Evolutionary conservation across 2,113 vertebrate genomes (phyloP), one percentile per base, ranked within the genome.

Genomic region (Miniopterus natalensis): DNA sequence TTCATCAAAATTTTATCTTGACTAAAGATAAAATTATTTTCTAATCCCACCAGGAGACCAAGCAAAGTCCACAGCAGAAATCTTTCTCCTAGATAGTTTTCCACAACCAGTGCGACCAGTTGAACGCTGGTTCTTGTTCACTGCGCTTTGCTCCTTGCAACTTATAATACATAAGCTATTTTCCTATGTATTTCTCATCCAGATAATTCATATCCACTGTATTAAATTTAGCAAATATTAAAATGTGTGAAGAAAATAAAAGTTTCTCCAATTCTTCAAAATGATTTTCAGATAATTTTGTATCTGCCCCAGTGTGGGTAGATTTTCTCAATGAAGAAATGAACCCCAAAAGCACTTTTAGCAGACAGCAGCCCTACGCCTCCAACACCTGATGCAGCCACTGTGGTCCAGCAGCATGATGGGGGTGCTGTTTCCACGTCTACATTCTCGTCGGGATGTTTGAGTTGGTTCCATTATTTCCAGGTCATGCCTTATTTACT

Each of bases 21-120:
- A 51, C 51, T 71, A 53, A 61, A 65, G 17, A 78, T 36, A 80
- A 87, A 90, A 73, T 29, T 66, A 55, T 71, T 61, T 92, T 77
- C 77, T 84, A 63, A 55, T 29, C 63, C 13, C 17, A 25, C 51
- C 42, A 47, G 79, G 83, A 73, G 59, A 61, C 31, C 27, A 83
- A 73, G 57, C 80, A 45, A 71, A 77, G n/a, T 23, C 42, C n/a
- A 61, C 8, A 65, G 45, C 8, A 94, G 65, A 88, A 73, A 59
- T n/a, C 18, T 51, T 20, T 47, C 71, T 57, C 36, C 14, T 66
- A n/a, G 81, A 25, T 29, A 78, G 94, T 92, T 75, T 59, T 77
- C 74, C 66, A 65, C 21, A 68, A 55, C 2, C 40, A 21, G 15
- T 78, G 71, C 14, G n/a, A 83, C 9, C 11, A 74, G 36, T 27